Evolutionary conservation across 92 coral and sea anemone species (phyloP).

Genomic region (Epizoanthus illoricatus): DNA sequence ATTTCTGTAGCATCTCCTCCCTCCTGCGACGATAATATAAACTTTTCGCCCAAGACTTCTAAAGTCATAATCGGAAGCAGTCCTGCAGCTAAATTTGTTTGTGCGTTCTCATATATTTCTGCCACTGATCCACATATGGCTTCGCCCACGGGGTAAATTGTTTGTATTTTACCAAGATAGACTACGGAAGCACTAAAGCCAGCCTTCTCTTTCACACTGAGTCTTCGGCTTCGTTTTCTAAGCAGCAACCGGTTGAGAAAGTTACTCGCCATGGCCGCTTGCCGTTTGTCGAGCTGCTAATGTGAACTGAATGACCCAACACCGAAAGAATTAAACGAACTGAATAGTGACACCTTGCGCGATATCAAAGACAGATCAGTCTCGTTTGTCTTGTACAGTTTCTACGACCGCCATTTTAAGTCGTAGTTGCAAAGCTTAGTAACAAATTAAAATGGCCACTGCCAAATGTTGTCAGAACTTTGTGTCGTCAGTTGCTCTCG

Average conservation of each 20-base stretch:
- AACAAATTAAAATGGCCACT: too few species aligned
- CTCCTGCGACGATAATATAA: constrained; percentile 27
- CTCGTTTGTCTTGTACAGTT: not conserved
- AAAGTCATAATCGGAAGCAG: constrained; percentile 51
- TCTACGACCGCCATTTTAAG: not conserved
- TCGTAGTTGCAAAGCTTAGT: not conserved
- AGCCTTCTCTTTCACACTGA: constrained; percentile 9
- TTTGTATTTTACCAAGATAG: constrained; percentile 76
- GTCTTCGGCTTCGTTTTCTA: constrained; percentile 5
- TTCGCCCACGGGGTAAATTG: constrained; percentile 76
- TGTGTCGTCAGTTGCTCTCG: not conserved
- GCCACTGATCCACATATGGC: constrained; percentile 86
- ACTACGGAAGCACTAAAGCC: constrained; percentile 35
- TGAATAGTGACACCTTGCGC: not conserved
- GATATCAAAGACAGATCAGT: not conserved
- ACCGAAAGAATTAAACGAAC: not conserved
- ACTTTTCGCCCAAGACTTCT: constrained; percentile 48
- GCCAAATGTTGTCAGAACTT: not conserved
- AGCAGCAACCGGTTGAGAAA: constrained; percentile 15
- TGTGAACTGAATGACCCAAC: not conserved
- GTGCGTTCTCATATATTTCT: constrained; percentile 67
- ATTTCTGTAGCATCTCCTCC: constrained; percentile 24
- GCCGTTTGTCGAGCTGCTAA: not conserved
- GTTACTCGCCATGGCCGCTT: constrained; percentile 12
- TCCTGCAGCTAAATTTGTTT: constrained; percentile 31